These are phyloP conservation scores for Drosophila sp. DNA, from an alignment of 1,140 invertebrate genomes.

Conservation along the genomic window DNA sequence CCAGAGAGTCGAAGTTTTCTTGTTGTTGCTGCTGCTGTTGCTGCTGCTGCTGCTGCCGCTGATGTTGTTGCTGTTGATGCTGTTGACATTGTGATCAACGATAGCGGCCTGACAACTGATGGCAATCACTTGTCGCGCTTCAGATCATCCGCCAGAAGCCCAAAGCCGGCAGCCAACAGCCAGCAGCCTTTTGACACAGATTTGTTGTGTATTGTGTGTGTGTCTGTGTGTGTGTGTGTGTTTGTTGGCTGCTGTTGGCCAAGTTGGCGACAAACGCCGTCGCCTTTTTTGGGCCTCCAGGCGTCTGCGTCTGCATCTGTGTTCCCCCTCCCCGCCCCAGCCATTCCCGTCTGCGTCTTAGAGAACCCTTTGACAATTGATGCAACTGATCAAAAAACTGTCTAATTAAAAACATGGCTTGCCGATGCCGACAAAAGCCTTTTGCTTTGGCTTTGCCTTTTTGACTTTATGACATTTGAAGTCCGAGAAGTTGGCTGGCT, in stretches of 20 bases:
- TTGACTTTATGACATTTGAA: conserved; percentile 77
- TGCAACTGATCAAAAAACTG: conserved; percentile 74
- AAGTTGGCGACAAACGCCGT: conserved; percentile 77
- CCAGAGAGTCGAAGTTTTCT: conserved; percentile 66
- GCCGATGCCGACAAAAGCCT: conserved; percentile 75
- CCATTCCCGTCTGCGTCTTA: conserved; percentile 16
- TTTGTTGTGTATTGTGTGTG: conserved; percentile 51
- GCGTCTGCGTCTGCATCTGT: conserved; percentile 59
- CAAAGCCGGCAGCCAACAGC: conserved; percentile 47
- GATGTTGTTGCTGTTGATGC: conserved; percentile 11
- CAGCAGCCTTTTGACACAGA: conserved; percentile 72
- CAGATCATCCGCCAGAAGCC: conserved; percentile 63
- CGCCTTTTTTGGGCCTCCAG: conserved; percentile 73
- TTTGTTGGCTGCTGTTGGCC: conserved; percentile 40
- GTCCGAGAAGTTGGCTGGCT: neutral
- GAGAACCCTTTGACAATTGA: conserved; percentile 67
- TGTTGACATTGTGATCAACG: conserved; percentile 67
- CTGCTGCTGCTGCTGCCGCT: conserved; percentile 19
- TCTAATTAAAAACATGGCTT: conserved; percentile 79
- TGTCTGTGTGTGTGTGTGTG: neutral
- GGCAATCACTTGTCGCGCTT: conserved; percentile 82
- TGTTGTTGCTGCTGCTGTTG: conserved; percentile 26
- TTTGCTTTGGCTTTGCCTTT: conserved; percentile 25
- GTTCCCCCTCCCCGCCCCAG: neutral
- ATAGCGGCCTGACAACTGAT: conserved; percentile 80